phyloP scores from a whole-genome alignment of 2,113 vertebrate species.

The Trogon melanurus region DNA sequence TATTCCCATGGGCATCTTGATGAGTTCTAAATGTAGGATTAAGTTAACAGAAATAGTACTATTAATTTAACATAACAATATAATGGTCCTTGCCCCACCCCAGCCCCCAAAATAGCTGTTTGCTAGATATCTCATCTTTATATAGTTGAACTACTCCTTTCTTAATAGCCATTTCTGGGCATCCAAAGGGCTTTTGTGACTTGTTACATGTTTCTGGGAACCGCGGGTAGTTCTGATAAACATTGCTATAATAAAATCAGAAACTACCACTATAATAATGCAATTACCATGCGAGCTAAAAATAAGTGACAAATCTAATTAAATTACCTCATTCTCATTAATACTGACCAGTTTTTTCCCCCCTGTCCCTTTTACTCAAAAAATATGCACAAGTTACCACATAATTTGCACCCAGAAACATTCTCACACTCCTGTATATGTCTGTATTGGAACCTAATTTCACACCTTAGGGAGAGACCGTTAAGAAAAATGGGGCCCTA shows the following conservation, averaged over 20 bases:
- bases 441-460: not conserved
- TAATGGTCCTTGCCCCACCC: not conserved
- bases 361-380: not conserved
- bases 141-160: not conserved
- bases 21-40: not conserved
- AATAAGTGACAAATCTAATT: slow-evolving; percentile 31
- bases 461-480: not conserved
- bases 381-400: not conserved
- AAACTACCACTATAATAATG: slow-evolving; percentile 11
- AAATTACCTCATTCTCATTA: not conserved
- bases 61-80: not conserved
- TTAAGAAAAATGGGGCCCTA: not conserved
- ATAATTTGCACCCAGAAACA: not conserved
- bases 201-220: not conserved
- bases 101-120: not conserved
- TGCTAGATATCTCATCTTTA: not conserved
- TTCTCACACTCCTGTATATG: not conserved
- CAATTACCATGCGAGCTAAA: slow-evolving; percentile 38
- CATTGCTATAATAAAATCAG: not conserved
- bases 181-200: not conserved
- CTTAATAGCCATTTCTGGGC: not conserved
- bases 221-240: not conserved
- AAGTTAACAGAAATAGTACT: not conserved
- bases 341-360: not conserved
- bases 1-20: not conserved